Base-by-base conservation (phyloP, 2,888 invertebrate species). In the Ptilodon capucinus region DNA sequence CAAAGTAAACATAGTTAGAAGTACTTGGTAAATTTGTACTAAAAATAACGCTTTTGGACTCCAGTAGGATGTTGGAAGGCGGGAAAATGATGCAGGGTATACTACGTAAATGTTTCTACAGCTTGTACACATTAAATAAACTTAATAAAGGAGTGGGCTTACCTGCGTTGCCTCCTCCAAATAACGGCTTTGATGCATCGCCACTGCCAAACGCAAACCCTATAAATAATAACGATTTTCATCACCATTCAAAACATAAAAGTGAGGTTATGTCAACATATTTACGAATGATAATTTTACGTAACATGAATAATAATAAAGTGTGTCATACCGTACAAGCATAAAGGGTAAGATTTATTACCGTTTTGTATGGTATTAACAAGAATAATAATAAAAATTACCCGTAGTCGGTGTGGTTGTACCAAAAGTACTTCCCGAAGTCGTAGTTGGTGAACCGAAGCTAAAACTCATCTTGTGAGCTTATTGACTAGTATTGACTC, bases 131-230 rank as follows among this genome's bases (percentile, higher is more conserved):
- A n/a, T n/a, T n/a, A n/a, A n/a, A n/a, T n/a, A n/a, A 4, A 28
- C n/a, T 2, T 2, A 23, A 7, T 23, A 28, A 28, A n/a, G 8
- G 3, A 28, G n/a, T 11, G 8, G 5, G 42, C 40, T 21, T 35
- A 81, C 82, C 80, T 64, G 82, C 57, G 48, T 55, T 70, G 38
- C 68, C 52, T 8, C 71, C 48, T 41, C 80, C 81, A 67, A 82
- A 79, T 39, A 84, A 45, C 4, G 82, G 56, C 67, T 92, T 91
- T 23, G 74, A 61, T 7, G 82, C 65, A 69, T 91, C 91, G n/a
- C 91, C 91, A 51, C 86, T 73, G 0, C 86, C 89, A 61, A 84
- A 84, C 19, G 83, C 32, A 56, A 84, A 80, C 0, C 86, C 87
- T 84, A 68, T 25, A 76, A 74, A 40, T 23, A 23, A 19, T 7